Conservation (phyloP, 2,888 invertebrate species). For the Morinoia aosen region DNA sequence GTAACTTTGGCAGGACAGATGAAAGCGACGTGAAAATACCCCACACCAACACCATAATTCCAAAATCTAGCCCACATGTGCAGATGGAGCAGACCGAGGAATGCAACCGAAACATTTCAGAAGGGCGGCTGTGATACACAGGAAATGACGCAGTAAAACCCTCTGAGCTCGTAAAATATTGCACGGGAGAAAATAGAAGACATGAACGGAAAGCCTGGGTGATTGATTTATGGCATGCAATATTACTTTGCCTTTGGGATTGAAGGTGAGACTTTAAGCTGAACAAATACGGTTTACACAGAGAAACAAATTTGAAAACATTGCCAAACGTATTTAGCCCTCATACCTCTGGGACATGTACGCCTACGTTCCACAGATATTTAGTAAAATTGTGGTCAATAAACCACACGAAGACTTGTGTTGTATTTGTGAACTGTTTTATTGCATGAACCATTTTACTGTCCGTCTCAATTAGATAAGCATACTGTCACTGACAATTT, state of each 20-base stretch:
- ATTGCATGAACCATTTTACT: too few species aligned
- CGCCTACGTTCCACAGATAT: too few species aligned
- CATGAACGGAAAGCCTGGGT: not conserved
- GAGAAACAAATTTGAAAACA: not conserved
- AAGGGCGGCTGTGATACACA: not conserved
- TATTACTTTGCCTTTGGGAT: not conserved
- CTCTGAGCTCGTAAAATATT: slow-evolving; percentile 18
- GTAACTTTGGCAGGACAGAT: not conserved
- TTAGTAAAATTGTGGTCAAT: too few species aligned
- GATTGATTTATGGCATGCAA: slow-evolving; percentile 20
- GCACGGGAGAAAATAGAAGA: not conserved
- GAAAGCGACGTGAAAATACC: not conserved
- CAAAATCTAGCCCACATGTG: not conserved
- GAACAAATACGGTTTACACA: not conserved
- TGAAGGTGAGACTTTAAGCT: not conserved
- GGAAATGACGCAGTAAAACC: slow-evolving; percentile 17
- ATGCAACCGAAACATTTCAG: not conserved
- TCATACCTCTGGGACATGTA: too few species aligned
- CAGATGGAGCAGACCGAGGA: not conserved
- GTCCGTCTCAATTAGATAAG: too few species aligned
- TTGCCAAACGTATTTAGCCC: not conserved
- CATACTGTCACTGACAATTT: too few species aligned
- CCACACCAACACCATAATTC: not conserved
- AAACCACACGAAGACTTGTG: too few species aligned
- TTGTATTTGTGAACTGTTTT: too few species aligned